A percentile compares a stretch with the other conserved stretches of the same genome.
phyloP scores from a whole-genome alignment of 2,888 invertebrate species.

The Acleris sparsana region DNA sequence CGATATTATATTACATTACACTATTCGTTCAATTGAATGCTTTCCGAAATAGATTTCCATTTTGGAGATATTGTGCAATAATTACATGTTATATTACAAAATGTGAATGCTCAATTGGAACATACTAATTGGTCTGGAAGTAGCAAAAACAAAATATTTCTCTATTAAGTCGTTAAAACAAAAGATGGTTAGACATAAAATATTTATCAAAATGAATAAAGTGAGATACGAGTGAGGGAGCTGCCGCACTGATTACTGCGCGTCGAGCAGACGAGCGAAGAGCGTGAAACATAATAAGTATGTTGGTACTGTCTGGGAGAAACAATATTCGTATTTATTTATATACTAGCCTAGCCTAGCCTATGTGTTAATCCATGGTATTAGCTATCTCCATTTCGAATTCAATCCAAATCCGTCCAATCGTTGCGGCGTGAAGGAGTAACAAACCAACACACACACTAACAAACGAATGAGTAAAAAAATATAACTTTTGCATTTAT shows the following conservation, averaged over 20 bases:
- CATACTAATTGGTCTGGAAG: neutral
- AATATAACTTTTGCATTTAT: too few relatives aligned
- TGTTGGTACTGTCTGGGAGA: neutral
- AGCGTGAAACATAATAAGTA: slow-evolving; percentile 5
- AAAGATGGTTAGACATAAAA: slow-evolving; percentile 12
- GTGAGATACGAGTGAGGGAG: slow-evolving; percentile 41
- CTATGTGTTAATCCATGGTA: too few relatives aligned
- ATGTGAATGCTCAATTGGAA: neutral
- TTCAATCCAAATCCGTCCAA: too few relatives aligned
- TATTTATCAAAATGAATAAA: slow-evolving; percentile 9
- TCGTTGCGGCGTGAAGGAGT: too few relatives aligned
- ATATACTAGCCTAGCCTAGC: too few relatives aligned
- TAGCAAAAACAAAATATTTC: neutral
- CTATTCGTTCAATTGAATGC: slow-evolving; percentile 67
- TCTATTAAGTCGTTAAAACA: slow-evolving; percentile 9
- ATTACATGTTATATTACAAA: neutral
- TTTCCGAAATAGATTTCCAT: slow-evolving; percentile 55
- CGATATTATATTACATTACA: slow-evolving; percentile 71
- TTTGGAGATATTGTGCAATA: slow-evolving; percentile 21
- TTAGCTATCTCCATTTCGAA: too few relatives aligned
- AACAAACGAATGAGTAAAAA: too few relatives aligned
- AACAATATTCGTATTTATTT: too few relatives aligned
- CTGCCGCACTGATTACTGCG: slow-evolving; percentile 59
- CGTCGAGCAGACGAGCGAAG: slow-evolving; percentile 55
- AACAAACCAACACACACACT: too few relatives aligned